phyloP scores from a whole-genome alignment of 2,888 invertebrate species.

The Catocala sponsa region DNA sequence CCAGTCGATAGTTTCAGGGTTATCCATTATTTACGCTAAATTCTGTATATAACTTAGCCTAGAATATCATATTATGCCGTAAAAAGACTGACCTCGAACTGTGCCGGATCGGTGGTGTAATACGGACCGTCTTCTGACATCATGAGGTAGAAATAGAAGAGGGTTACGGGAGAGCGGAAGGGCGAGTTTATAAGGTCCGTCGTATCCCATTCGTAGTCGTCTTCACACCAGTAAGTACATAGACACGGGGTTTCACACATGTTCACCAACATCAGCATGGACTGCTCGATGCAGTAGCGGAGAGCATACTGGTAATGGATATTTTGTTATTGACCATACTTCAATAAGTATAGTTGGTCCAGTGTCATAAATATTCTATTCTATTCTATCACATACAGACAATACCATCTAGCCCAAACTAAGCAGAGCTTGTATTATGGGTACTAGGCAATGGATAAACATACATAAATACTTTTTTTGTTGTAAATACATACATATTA shows the following conservation, averaged over 20 bases:
- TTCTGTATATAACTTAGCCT: too few species aligned
- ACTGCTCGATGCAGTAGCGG: slow-evolving; percentile 91
- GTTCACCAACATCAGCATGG: slow-evolving; percentile 89
- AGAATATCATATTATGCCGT: too few species aligned
- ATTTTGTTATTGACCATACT: not conserved
- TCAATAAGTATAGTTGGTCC: too few species aligned
- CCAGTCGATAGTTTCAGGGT: too few species aligned
- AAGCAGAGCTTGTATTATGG: too few species aligned
- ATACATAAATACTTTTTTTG: too few species aligned
- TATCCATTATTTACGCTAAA: too few species aligned
- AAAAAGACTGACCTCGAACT: slow-evolving; percentile 85
- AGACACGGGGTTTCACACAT: slow-evolving; percentile 92
- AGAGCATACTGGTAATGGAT: slow-evolving; percentile 88
- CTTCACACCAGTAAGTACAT: slow-evolving; percentile 82
- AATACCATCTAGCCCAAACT: too few species aligned
- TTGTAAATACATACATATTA: too few species aligned
- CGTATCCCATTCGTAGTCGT: slow-evolving; percentile 90
- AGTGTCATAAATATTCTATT: too few species aligned
- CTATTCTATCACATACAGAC: too few species aligned
- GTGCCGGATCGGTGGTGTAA: slow-evolving; percentile 91
- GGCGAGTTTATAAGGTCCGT: slow-evolving; percentile 88
- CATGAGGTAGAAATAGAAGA: slow-evolving; percentile 91
- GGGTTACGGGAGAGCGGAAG: slow-evolving; percentile 89
- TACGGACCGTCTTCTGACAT: slow-evolving; percentile 90
- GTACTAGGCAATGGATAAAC: too few species aligned